A percentile compares a stretch with the other conserved stretches of the same genome.
Conservation (phyloP, 2,113 vertebrate species). For the Anas platyrhynchos region DNA sequence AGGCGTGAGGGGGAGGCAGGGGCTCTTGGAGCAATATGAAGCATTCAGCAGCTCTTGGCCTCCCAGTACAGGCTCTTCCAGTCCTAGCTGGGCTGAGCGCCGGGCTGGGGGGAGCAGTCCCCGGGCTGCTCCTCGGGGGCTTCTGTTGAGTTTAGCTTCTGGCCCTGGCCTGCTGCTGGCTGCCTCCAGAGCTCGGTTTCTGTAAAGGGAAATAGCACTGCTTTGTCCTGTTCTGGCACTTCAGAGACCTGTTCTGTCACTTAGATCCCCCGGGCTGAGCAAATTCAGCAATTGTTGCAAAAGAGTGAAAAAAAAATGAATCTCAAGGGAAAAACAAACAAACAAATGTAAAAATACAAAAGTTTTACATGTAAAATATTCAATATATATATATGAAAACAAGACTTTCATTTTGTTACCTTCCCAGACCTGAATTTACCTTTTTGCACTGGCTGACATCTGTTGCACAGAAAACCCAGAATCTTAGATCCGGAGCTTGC, state of each 20-base stretch:
- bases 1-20: not conserved
- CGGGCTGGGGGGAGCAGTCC: not conserved
- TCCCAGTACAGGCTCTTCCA: conserved; percentile 16
- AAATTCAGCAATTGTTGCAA: not conserved
- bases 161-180: not conserved
- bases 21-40: not conserved
- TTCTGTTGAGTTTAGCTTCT: not conserved
- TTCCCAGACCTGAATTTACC: not conserved
- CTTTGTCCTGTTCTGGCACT: not conserved
- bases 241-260: not conserved
- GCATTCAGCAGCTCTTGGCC: not conserved
- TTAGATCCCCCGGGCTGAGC: not conserved
- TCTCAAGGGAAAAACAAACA: not conserved
- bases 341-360: not conserved
- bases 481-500: not conserved
- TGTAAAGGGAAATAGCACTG: not conserved
- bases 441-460: not conserved
- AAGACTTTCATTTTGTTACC: not conserved
- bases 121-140: not conserved
- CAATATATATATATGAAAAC: not conserved
- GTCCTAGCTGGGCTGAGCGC: not conserved
- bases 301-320: not conserved
- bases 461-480: not conserved
- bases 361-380: not conserved
- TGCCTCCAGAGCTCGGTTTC: not conserved